Evolutionary conservation across 2,113 vertebrate genomes (phyloP).

Genomic region (Ceyx melanurus): DNA sequence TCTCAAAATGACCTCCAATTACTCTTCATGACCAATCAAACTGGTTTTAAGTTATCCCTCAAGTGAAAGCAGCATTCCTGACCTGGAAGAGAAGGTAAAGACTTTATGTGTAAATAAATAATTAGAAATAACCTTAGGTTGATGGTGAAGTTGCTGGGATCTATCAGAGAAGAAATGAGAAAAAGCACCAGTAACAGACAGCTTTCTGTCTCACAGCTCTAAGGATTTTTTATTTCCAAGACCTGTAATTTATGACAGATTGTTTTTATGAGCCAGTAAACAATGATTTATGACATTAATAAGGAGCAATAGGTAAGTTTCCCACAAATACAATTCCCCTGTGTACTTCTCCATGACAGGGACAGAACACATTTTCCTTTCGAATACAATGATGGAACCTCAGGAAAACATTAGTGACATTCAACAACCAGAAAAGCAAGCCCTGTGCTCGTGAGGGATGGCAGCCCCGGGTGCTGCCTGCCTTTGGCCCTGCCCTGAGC

Average conservation of each 20-base stretch:
- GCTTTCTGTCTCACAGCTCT: background rate
- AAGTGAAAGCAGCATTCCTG: constrained; percentile 28
- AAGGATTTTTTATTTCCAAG: background rate
- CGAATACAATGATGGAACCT: background rate
- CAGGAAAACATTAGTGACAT: background rate
- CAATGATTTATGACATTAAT: constrained; percentile 57
- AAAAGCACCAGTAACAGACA: background rate
- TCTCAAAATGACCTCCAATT: constrained; percentile 18
- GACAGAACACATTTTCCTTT: constrained; percentile 1
- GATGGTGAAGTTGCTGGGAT: background rate
- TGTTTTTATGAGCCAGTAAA: constrained; percentile 23
- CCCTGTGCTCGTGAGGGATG: background rate
- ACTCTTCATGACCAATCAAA: constrained; percentile 39
- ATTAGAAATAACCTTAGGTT: constrained; percentile 26
- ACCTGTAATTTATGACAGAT: constrained; percentile 32
- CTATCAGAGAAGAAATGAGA: background rate
- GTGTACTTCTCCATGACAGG: background rate
- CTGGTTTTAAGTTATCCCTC: constrained; percentile 45
- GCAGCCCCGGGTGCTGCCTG: background rate
- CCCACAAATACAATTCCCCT: background rate
- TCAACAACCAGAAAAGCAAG: background rate
- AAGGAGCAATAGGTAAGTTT: constrained; percentile 2
- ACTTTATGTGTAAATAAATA: constrained; percentile 29
- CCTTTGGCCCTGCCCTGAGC: background rate
- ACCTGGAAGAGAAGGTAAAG: constrained; percentile 4